Evolutionary conservation across 2,797 vertebrate species (phyloP).

Genomic region (Philypnodon macrostomus): DNA sequence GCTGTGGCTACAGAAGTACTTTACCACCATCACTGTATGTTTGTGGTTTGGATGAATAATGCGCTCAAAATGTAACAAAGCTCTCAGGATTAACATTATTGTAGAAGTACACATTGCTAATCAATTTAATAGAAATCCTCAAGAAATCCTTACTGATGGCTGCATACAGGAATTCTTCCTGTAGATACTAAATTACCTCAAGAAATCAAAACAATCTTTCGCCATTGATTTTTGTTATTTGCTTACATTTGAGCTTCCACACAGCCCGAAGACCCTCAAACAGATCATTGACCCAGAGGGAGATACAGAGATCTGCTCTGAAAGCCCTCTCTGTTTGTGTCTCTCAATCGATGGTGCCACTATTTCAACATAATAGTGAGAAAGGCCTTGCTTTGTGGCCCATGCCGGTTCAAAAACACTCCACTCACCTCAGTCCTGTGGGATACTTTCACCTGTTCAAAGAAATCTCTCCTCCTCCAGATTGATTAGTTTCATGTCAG

Average conservation of each 20-base stretch:
- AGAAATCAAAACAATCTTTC: too few species aligned
- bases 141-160: too few species aligned
- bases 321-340: conserved; percentile 41
- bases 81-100: too few species aligned
- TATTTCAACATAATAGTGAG: conserved; percentile 51
- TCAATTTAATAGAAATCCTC: too few species aligned
- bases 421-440: conserved; percentile 30
- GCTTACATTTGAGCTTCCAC: conserved; percentile 27
- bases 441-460: conserved; percentile 32
- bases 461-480: conserved; percentile 34
- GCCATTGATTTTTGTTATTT: not conserved
- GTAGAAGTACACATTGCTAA: too few species aligned
- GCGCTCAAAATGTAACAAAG: too few species aligned
- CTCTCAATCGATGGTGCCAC: conserved; percentile 43
- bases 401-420: conserved; percentile 28
- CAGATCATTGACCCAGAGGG: conserved; percentile 32
- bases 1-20: too few species aligned
- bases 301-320: conserved; percentile 31
- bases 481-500: conserved; percentile 33
- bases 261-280: conserved; percentile 29
- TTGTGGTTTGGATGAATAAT: too few species aligned
- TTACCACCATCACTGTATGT: too few species aligned
- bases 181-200: too few species aligned
- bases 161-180: too few species aligned
- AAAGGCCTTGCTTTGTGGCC: conserved; percentile 33